Evolutionary conservation across 2,113 vertebrate genomes (phyloP).

Genomic region (Montifringilla adamsi): DNA sequence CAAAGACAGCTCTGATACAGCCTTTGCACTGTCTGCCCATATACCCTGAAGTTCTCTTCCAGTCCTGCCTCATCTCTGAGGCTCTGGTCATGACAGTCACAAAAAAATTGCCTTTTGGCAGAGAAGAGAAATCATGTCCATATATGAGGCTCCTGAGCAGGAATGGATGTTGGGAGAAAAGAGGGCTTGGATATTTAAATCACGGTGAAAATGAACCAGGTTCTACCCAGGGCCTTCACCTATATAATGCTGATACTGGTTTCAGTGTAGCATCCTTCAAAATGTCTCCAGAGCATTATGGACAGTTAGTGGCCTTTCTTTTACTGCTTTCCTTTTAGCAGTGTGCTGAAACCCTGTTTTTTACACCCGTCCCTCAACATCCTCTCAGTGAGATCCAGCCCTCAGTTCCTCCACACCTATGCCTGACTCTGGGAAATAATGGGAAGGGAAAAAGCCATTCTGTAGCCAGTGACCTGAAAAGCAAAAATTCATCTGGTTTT

Average conservation of each 20-base stretch:
- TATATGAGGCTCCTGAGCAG: neutral
- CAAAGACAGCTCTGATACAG: neutral
- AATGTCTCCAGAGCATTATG: neutral
- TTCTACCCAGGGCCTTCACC: neutral
- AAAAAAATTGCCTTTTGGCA: neutral
- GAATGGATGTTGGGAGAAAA: neutral
- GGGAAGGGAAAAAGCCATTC: neutral
- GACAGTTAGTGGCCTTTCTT: neutral
- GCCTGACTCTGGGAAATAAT: neutral
- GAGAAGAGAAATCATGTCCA: neutral
- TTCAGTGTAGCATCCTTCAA: neutral
- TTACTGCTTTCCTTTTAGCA: neutral
- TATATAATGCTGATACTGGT: neutral
- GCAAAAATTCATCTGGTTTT: neutral
- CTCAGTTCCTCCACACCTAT: neutral
- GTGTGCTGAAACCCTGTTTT: neutral
- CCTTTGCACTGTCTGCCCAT: neutral
- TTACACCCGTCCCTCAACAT: neutral
- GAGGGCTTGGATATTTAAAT: neutral
- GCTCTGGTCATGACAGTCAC: neutral
- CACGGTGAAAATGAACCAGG: neutral
- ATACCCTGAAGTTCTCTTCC: neutral
- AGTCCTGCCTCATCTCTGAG: neutral
- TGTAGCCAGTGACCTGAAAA: neutral
- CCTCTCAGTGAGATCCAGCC: neutral